Evolutionary conservation across 2,797 vertebrate genomes (phyloP).

Genomic region (Gastrophryne carolinensis): DNA sequence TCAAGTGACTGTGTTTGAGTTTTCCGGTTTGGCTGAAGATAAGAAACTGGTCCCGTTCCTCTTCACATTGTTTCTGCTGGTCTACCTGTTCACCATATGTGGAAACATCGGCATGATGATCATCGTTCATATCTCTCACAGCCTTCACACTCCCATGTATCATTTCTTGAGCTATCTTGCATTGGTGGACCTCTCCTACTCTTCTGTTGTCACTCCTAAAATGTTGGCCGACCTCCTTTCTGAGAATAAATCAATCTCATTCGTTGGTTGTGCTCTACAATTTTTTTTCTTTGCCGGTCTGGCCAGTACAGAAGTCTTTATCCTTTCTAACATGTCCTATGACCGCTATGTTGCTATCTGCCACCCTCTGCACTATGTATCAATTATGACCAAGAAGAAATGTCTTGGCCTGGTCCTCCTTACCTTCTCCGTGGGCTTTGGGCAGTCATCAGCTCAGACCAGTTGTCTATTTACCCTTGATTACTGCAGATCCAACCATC

Average conservation of each 20-base stretch:
- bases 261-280: background rate
- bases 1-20: background rate
- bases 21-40: background rate
- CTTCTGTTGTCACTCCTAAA: background rate
- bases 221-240: slow-evolving; percentile 1
- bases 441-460: background rate
- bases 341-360: slow-evolving; percentile 20
- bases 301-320: background rate
- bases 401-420: background rate
- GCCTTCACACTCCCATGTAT: slow-evolving; percentile 26
- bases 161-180: background rate
- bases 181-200: background rate
- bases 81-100: background rate
- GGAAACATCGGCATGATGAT: background rate
- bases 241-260: background rate
- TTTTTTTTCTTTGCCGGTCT: background rate
- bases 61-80: background rate
- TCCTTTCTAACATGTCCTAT: slow-evolving; percentile 10
- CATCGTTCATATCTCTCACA: background rate
- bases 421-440: background rate
- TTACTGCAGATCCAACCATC: background rate
- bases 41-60: background rate
- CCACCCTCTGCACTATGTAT: background rate
- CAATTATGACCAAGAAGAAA: background rate
- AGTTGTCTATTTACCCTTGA: background rate